A percentile compares a stretch with the other conserved stretches of the same genome.
Evolutionary conservation across 2,113 vertebrate genomes (phyloP).

Genomic region (Protobothrops mucrosquamatus): DNA sequence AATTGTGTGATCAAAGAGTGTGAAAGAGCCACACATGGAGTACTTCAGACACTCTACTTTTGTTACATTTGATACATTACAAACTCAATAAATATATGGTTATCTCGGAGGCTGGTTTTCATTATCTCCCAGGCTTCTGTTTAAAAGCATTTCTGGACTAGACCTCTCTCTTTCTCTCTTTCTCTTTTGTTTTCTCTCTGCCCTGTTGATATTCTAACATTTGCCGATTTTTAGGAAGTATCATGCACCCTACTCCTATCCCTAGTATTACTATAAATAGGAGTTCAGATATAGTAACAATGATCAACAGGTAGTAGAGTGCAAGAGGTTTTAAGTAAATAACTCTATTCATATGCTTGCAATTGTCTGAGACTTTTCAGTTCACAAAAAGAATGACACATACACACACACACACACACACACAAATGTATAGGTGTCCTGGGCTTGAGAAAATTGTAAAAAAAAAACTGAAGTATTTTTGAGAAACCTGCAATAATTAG

Average conservation of each 20-base stretch:
- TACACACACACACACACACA: background rate
- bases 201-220: background rate
- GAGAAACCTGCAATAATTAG: background rate
- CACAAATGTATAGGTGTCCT: slow-evolving; percentile 10
- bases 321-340: background rate
- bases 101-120: slow-evolving; percentile 69
- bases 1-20: slow-evolving; percentile 89
- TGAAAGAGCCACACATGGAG: slow-evolving; percentile 86
- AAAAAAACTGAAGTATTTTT: background rate
- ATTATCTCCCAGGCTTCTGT: slow-evolving; percentile 72
- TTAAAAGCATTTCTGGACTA: slow-evolving; percentile 60
- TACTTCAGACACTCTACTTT: slow-evolving; percentile 76
- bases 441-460: background rate
- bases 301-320: background rate
- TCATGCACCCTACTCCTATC: background rate
- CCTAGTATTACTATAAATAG: slow-evolving; percentile 37
- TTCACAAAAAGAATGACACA: background rate
- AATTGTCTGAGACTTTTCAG: background rate
- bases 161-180: slow-evolving; percentile 1
- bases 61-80: slow-evolving; percentile 79
- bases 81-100: slow-evolving; percentile 79
- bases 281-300: background rate
- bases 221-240: slow-evolving; percentile 14
- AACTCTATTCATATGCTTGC: background rate
- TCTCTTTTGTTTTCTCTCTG: slow-evolving; percentile 27